A percentile compares a stretch with the other conserved stretches of the same genome.
These are phyloP conservation scores for Parauchenoglanis ngamensis DNA, from an alignment of 2,797 vertebrate genomes.

Conservation along the genomic window DNA sequence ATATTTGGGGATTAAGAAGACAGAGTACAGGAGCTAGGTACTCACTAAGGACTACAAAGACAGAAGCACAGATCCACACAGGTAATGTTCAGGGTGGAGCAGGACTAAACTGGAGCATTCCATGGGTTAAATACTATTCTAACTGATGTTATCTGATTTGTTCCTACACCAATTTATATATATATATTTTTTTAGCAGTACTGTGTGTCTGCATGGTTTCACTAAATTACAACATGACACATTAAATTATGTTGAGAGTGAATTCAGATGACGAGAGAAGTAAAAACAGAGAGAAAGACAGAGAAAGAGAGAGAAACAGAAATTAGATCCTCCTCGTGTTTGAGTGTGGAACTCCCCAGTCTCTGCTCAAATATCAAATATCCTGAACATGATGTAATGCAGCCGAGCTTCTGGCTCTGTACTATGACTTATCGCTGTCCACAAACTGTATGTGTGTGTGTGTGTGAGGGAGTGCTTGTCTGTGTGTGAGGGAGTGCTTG, in stretches of 20 bases:
- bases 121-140: background rate
- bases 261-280: background rate
- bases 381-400: constrained; percentile 46
- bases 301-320: background rate
- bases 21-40: background rate
- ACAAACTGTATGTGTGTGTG: background rate
- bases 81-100: background rate
- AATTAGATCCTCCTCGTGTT: background rate
- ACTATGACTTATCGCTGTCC: constrained; percentile 1
- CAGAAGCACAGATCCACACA: background rate
- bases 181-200: background rate
- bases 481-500: no score
- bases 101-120: background rate
- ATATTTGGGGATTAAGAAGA: background rate
- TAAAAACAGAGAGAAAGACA: background rate
- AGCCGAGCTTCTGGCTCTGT: constrained; percentile 5
- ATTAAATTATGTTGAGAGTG: background rate
- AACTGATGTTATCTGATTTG: background rate
- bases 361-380: constrained; percentile 52
- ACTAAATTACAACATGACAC: background rate
- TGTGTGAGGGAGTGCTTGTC: no score
- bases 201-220: background rate
- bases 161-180: background rate
- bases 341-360: background rate
- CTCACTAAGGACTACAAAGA: background rate